Percentiles rank a stretch among this genome's conserved stretches.
phyloP scores from a whole-genome alignment of 2,888 invertebrate species.

The Helicoverpa assulta region DNA sequence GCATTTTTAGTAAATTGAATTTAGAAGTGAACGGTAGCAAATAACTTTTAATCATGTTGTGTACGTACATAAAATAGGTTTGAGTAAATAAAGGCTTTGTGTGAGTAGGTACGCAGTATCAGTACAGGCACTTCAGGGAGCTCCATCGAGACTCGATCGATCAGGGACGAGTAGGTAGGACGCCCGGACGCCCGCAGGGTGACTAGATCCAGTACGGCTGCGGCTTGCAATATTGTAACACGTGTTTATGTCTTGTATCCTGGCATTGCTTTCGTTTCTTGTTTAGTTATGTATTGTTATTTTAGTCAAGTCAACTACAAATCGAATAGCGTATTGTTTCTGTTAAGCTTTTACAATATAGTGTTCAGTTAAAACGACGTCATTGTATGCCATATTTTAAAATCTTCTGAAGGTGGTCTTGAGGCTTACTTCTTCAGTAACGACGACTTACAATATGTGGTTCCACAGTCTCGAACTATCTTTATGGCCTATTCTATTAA shows the following conservation, averaged over 20 bases:
- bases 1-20: conserved; percentile 8
- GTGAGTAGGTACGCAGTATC: conserved; percentile 16
- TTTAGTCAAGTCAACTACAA: conserved; percentile 8
- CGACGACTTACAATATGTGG: conserved; percentile 64
- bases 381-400: conserved; percentile 16
- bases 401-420: not conserved
- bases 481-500: conserved; percentile 68
- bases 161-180: conserved; percentile 65
- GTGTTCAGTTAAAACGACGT: conserved; percentile 13
- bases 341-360: not conserved
- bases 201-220: conserved; percentile 48
- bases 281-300: conserved; percentile 19
- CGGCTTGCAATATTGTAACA: conserved; percentile 44
- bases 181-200: conserved; percentile 32
- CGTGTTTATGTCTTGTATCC: conserved; percentile 45
- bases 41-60: conserved; percentile 13
- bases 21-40: conserved; percentile 1
- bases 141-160: conserved; percentile 82
- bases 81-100: conserved; percentile 15
- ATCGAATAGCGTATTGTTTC: not conserved
- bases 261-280: conserved; percentile 20
- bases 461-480: conserved; percentile 66
- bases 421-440: conserved; percentile 16
- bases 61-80: not conserved
- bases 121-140: conserved; percentile 62